A percentile compares a stretch with the other conserved stretches of the same genome.
These are phyloP conservation scores for Drosophila demipolita DNA, from an alignment of 2,888 invertebrate genomes.

Conservation along the genomic window DNA sequence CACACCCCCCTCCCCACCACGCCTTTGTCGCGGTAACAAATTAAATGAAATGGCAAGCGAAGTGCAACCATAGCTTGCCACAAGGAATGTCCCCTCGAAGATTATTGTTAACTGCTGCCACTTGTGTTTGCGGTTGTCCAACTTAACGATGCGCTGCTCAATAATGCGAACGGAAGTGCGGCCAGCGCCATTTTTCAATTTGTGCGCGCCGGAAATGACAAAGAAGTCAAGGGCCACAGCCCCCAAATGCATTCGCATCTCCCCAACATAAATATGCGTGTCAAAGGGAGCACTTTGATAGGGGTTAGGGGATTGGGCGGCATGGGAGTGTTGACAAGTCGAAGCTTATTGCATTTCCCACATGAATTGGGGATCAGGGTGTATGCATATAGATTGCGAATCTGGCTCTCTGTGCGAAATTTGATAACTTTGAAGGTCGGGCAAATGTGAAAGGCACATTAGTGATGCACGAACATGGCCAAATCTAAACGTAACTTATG, in stretches of 20 bases:
- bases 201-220: conserved; percentile 73
- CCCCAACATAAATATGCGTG: conserved; percentile 4
- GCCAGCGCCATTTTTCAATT: conserved; percentile 76
- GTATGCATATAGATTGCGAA: conserved; percentile 5
- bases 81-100: conserved; percentile 1
- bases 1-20: neutral
- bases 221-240: conserved; percentile 35
- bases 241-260: conserved; percentile 12
- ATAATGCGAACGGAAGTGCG: conserved; percentile 72
- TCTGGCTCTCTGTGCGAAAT: conserved; percentile 38
- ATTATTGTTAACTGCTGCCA: conserved; percentile 27
- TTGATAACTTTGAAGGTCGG: conserved; percentile 71
- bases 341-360: conserved; percentile 69
- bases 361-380: conserved; percentile 31
- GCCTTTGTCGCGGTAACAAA: conserved; percentile 61
- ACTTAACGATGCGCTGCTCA: conserved; percentile 71
- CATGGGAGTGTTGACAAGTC: neutral
- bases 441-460: conserved; percentile 72
- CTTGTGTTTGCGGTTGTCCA: conserved; percentile 41
- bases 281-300: too few species aligned
- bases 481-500: conserved; percentile 15
- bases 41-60: conserved; percentile 60
- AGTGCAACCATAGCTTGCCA: conserved; percentile 29
- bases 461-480: conserved; percentile 38
- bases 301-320: neutral